Conservation (phyloP, 2,797 vertebrate species). For the Takifugu ocellatus region DNA sequence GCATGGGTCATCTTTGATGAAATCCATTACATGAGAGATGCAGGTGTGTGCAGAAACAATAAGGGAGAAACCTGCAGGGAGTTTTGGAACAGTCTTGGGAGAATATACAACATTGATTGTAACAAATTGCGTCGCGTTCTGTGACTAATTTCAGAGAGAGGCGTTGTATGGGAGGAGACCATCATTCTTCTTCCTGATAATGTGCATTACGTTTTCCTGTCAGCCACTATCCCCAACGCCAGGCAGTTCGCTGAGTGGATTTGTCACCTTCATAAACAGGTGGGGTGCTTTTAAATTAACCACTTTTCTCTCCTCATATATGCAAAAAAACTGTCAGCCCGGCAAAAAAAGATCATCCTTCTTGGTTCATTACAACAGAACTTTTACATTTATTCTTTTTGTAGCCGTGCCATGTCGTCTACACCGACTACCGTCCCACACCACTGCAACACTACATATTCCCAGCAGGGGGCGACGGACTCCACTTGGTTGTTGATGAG, state of each 20-base stretch:
- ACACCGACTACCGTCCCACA: constrained; percentile 96
- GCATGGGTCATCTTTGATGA: constrained; percentile 98
- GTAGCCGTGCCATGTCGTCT: constrained; percentile 96
- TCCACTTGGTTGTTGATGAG: constrained; percentile 97
- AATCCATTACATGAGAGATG: constrained; percentile 99
- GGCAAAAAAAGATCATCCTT: neutral
- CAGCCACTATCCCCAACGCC: constrained; percentile 97
- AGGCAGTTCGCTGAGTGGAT: constrained; percentile 99
- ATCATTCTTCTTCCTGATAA: constrained; percentile 99
- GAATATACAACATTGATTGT: too few relatives aligned
- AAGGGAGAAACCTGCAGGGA: neutral
- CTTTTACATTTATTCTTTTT: constrained; percentile 9
- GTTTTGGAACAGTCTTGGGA: too few relatives aligned
- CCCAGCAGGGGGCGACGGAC: constrained; percentile 96
- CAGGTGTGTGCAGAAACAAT: constrained; percentile 69
- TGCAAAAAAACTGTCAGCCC: too few relatives aligned
- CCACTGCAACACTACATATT: constrained; percentile 98
- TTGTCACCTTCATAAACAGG: constrained; percentile 97
- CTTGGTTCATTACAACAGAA: constrained; percentile 1
- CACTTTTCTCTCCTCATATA: too few relatives aligned
- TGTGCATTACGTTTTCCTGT: constrained; percentile 97
- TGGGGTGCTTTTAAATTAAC: constrained; percentile 5
- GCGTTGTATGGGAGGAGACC: constrained; percentile 98
- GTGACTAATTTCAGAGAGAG: constrained; percentile 81
- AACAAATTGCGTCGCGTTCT: neutral